Evolutionary conservation across 37 sponge, comb jelly and placozoan species (phyloP), one percentile per base, ranked within the genome.

Genomic region (Beroe forskalii): DNA sequence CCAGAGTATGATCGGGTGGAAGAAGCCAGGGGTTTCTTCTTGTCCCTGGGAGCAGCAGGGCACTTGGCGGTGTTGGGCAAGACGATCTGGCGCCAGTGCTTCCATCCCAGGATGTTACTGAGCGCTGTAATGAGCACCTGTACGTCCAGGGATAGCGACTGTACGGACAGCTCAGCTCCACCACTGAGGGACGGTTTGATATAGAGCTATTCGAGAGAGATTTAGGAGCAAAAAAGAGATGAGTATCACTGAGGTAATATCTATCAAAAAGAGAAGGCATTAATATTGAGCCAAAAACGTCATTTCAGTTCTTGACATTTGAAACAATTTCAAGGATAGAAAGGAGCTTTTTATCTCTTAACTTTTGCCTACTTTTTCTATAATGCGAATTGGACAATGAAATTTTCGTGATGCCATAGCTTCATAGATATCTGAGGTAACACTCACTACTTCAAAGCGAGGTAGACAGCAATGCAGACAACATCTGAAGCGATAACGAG

Each of bases 31-130:
- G 55, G 12, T 12, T 6, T 17, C 12, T 12, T 48, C 55, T 6
- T 48, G 12, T 48, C 12, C 12, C 55, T 48, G 6, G 6, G 55
- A 48, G 55, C 6, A 48, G 55, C 12, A 12, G 55, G 55, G 12
- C 55, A 48, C 12, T 6, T 6, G 55, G 12, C 12, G 6, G 55
- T 48, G 72, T 69, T 69, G n/a, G 86, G 86, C 24, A 38, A 27
- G 48, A 80, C 40, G 4, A 80, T 80, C 43, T 44, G n/a, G 2
- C 55, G 12, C 86, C 86, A 80, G 55, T 41, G 44, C 40, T 80
- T 80, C 86, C 86, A 80, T 14, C 86, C 37, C 86, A 80, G 37
- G 48, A 80, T 37, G 28, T 80, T 80, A 23, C 86, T 80, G 30
- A 80, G 20, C 1, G 55, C 28, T 1, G 86, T 80, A 0, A 80